Evolutionary conservation across 2,113 vertebrate genomes (phyloP), one percentile per base, ranked within the genome.

Genomic region (Neopipo cinnamomea): DNA sequence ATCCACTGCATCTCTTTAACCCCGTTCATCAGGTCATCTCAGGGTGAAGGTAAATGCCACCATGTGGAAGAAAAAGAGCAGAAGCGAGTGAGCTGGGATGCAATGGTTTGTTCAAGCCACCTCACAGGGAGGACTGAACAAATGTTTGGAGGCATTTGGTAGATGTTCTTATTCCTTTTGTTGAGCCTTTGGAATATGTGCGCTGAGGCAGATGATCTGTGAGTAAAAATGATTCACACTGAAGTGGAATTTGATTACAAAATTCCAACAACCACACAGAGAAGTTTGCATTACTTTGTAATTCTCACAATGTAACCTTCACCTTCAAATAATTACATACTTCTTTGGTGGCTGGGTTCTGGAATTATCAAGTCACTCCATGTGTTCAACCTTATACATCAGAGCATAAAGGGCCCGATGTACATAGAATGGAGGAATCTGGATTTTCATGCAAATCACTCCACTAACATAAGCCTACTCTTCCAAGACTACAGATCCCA

Each of bases 171-270:
- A 28, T 28, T 88, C 44, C 30, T 89, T 91, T 80, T 83, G 46
- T 66, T 62, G 37, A 73, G 71, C 11, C 50, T 79, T 85, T 77
- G 75, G 75, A 80, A 73, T 73, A 62, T 24, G 23, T 63, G 71
- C 21, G 46, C 78, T 33, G 67, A 74, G 59, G 33, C 92, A 94
- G 65, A 83, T 85, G 90, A 93, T 93, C 59, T 70, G 41, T 92
- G 88, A 88, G 78, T 80, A 94, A 88, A 94, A 91, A 31, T 91
- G 88, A 90, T 88, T 94, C 79, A 88, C 42, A 9, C 39, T 73
- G 63, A 66, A 81, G 76, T 58, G 20, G 53, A 85, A 93, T 94
- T 66, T 73, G 42, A 39, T 70, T 76, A n/a, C 6, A 24, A 83
- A 88, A 70, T 80, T 85, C 46, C 75, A 86, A 16, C 31, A 41